A percentile compares a stretch with the other conserved stretches of the same genome.
Conservation (phyloP, 2,888 invertebrate species). For the Uropetala carovei region DNA sequence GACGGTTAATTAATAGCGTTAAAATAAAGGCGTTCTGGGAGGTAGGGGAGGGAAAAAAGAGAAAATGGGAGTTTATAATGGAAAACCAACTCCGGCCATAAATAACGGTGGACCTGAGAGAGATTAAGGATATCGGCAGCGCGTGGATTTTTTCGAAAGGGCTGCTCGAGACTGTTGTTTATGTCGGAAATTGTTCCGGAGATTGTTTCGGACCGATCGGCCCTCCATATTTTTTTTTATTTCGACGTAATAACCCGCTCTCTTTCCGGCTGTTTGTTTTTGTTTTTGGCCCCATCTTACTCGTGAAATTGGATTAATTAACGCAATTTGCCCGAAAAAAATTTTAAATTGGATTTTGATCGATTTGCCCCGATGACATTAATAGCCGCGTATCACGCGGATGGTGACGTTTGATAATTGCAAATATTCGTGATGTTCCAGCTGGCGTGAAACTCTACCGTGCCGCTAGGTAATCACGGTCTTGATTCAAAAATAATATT, state of each 20-base stretch:
- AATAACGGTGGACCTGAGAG: constrained; percentile 39
- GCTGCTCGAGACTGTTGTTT: not conserved
- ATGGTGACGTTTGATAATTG: constrained; percentile 41
- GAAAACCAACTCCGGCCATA: constrained; percentile 53
- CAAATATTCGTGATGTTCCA: not conserved
- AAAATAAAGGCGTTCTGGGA: constrained; percentile 50
- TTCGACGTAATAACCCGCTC: not conserved
- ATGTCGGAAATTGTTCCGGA: not conserved
- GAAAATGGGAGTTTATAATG: constrained; percentile 53
- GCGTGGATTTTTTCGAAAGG: not conserved
- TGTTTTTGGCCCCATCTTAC: constrained; percentile 4
- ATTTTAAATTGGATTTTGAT: constrained; percentile 59
- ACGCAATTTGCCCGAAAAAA: constrained; percentile 28
- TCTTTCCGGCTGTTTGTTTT: constrained; percentile 11
- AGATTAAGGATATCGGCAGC: constrained; percentile 17
- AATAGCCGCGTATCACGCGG: constrained; percentile 36
- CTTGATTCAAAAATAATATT: constrained; percentile 17
- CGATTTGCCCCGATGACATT: constrained; percentile 44
- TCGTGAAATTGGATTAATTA: not conserved
- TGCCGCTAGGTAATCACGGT: constrained; percentile 25
- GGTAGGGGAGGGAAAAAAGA: not conserved
- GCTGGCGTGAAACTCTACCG: not conserved
- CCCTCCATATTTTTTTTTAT: not conserved
- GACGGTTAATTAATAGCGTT: constrained; percentile 58
- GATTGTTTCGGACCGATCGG: not conserved